phyloP scores from a whole-genome alignment of 2,888 invertebrate genomes.

The Morpho achilles region DNA sequence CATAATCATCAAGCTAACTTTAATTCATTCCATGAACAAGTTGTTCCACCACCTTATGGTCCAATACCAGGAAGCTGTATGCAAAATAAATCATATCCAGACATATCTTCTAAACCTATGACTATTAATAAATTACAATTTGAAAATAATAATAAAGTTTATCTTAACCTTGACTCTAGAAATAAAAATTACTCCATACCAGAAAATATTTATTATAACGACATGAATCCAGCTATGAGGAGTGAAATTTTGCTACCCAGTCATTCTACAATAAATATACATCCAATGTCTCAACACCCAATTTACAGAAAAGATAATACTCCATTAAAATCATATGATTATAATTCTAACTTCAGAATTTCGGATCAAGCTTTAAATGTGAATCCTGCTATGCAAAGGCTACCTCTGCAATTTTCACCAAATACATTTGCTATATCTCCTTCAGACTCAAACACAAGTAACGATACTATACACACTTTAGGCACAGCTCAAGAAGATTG shows the following conservation, averaged over 20 bases:
- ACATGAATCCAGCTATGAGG: conserved; percentile 50
- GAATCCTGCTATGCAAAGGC: conserved; percentile 49
- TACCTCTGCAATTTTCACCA: conserved; percentile 64
- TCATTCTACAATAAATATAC: conserved; percentile 52
- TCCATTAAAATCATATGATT: conserved; percentile 54
- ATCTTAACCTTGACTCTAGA: conserved; percentile 55
- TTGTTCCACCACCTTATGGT: conserved; percentile 57
- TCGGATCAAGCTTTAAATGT: conserved; percentile 49
- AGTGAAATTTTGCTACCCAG: conserved; percentile 51
- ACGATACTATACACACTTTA: conserved; percentile 56
- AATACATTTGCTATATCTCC: conserved; percentile 67
- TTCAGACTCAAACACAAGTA: conserved; percentile 64
- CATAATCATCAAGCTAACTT: conserved; percentile 49
- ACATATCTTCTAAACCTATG: conserved; percentile 46
- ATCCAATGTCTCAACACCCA: conserved; percentile 47
- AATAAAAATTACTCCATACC: conserved; percentile 48
- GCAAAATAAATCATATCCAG: conserved; percentile 57
- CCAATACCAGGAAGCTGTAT: conserved; percentile 50
- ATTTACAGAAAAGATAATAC: conserved; percentile 59
- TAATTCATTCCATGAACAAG: conserved; percentile 55
- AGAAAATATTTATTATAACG: conserved; percentile 59
- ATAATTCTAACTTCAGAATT: conserved; percentile 51
- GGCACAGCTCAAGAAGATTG: conserved; percentile 63
- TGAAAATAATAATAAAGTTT: conserved; percentile 55
- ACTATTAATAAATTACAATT: conserved; percentile 55